phyloP scores from a whole-genome alignment of 2,888 invertebrate species.

The Dysmachus trigonus region DNA sequence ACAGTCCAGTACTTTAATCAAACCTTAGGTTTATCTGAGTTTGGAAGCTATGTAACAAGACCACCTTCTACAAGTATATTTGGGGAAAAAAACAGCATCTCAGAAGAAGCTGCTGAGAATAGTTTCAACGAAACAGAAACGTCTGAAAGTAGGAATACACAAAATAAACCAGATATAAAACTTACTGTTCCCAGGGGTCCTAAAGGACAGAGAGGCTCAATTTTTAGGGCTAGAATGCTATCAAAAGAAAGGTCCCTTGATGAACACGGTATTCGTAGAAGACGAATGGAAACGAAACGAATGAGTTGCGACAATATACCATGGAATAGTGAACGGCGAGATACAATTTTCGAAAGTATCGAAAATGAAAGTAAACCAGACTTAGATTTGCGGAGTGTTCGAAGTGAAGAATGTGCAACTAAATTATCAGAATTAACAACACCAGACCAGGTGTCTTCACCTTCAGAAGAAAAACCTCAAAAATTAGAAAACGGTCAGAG shows the following conservation, averaged over 20 bases:
- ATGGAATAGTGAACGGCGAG: slow-evolving; percentile 60
- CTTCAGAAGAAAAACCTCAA: slow-evolving; percentile 28
- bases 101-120: slow-evolving; percentile 70
- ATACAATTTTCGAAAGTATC: slow-evolving; percentile 64
- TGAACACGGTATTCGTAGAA: slow-evolving; percentile 65
- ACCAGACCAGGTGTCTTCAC: background rate
- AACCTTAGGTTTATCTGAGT: slow-evolving; percentile 59
- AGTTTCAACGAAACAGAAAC: slow-evolving; percentile 59
- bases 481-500: background rate
- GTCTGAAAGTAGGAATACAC: background rate
- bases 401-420: slow-evolving; percentile 57
- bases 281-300: slow-evolving; percentile 67
- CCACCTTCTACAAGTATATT: slow-evolving; percentile 57
- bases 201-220: slow-evolving; percentile 45
- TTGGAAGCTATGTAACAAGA: slow-evolving; percentile 60
- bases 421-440: slow-evolving; percentile 34
- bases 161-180: slow-evolving; percentile 36
- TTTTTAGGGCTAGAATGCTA: slow-evolving; percentile 61
- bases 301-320: slow-evolving; percentile 63
- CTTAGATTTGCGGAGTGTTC: slow-evolving; percentile 58
- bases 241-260: slow-evolving; percentile 64
- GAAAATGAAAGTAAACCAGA: slow-evolving; percentile 57
- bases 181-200: slow-evolving; percentile 32
- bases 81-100: slow-evolving; percentile 69
- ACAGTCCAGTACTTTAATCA: slow-evolving; percentile 64